A percentile compares a stretch with the other conserved stretches of the same genome.
These are phyloP conservation scores for Lycia hirtaria DNA, from an alignment of 2,888 invertebrate genomes.

Conservation along the genomic window DNA sequence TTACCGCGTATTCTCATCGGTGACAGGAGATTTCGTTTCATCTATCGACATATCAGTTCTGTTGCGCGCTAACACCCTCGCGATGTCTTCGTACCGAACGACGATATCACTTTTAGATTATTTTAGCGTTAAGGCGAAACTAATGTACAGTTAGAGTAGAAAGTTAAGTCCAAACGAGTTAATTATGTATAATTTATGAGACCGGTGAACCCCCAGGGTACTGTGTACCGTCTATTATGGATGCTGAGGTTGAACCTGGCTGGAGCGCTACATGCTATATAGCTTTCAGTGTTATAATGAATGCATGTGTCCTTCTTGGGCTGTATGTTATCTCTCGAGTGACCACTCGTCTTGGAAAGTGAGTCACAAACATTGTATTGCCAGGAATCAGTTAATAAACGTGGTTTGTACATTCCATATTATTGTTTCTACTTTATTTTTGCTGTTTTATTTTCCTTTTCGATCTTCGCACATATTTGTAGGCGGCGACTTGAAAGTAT, in stretches of 20 bases:
- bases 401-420: constrained; percentile 94
- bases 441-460: constrained; percentile 82
- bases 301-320: constrained; percentile 67
- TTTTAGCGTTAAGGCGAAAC: constrained; percentile 86
- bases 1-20: constrained; percentile 66
- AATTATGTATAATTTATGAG: constrained; percentile 80
- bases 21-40: constrained; percentile 68
- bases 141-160: constrained; percentile 87
- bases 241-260: constrained; percentile 76
- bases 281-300: constrained; percentile 80
- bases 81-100: constrained; percentile 72
- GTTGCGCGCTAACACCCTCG: constrained; percentile 73
- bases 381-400: constrained; percentile 89
- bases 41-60: constrained; percentile 77
- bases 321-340: constrained; percentile 58
- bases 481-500: constrained; percentile 62
- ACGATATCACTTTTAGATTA: constrained; percentile 84
- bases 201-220: constrained; percentile 75
- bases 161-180: constrained; percentile 84
- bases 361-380: constrained; percentile 83
- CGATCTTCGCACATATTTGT: constrained; percentile 53
- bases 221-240: constrained; percentile 74
- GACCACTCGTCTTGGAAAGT: constrained; percentile 53
- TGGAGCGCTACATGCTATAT: constrained; percentile 67
- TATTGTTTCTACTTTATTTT: constrained; percentile 86